These are phyloP conservation scores for Spea bombifrons DNA, from an alignment of 2,113 vertebrate species.

Conservation along the genomic window DNA sequence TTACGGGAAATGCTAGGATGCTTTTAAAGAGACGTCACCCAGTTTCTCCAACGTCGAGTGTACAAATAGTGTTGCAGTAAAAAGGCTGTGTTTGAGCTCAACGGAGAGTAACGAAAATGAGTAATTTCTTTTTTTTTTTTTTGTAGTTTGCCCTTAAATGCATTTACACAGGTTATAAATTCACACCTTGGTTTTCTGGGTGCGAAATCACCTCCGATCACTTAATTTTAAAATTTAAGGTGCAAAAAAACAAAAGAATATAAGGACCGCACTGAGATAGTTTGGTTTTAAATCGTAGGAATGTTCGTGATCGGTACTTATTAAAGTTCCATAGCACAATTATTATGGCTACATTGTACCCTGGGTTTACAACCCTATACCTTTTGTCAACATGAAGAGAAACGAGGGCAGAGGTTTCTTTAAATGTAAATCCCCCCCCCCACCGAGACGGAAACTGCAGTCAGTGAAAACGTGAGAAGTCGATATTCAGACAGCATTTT, in stretches of 20 bases:
- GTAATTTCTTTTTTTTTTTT: neutral
- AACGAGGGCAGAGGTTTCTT: slow-evolving; percentile 63
- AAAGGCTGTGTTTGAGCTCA: neutral
- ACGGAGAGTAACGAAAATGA: neutral
- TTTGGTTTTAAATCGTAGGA: no score
- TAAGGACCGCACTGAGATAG: no score
- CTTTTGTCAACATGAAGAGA: slow-evolving; percentile 29
- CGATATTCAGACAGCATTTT: slow-evolving; percentile 69
- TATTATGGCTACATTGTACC: neutral
- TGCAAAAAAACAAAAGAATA: no score
- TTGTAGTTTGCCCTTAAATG: neutral
- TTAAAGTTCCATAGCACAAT: neutral
- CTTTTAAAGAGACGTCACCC: slow-evolving; percentile 76
- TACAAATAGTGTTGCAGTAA: slow-evolving; percentile 48
- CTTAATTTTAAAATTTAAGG: no score
- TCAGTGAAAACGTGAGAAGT: slow-evolving; percentile 70
- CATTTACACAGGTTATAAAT: neutral
- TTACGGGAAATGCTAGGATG: slow-evolving; percentile 58
- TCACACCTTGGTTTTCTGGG: no score
- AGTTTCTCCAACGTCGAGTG: slow-evolving; percentile 57
- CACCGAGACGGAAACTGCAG: slow-evolving; percentile 63
- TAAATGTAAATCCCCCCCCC: slow-evolving; percentile 59
- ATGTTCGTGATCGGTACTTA: neutral
- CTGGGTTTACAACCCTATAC: neutral
- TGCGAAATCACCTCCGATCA: no score